Evolutionary conservation across 2,888 invertebrate species (phyloP).

Genomic region (Chirona hameri): DNA sequence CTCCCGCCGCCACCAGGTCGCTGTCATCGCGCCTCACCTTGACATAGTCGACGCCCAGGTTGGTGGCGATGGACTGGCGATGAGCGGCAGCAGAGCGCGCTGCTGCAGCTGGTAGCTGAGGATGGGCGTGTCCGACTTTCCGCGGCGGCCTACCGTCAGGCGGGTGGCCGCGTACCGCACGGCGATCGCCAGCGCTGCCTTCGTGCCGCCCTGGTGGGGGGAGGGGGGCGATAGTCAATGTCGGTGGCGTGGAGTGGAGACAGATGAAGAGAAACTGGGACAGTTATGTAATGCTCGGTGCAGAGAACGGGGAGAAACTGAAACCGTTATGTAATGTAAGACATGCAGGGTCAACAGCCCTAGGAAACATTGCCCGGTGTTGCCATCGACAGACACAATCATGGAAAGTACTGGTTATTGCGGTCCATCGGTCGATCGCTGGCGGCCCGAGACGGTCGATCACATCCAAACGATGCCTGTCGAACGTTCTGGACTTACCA

Average conservation of each 20-base stretch:
- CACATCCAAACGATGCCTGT: too few relatives aligned
- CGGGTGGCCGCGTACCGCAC: slow-evolving; percentile 41
- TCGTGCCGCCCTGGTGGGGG: slow-evolving; percentile 38
- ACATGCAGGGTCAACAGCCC: too few relatives aligned
- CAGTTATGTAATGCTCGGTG: background rate
- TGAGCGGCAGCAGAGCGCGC: slow-evolving; percentile 41
- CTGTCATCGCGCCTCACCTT: slow-evolving; percentile 35
- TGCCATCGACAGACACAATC: too few relatives aligned
- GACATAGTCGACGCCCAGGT: slow-evolving; percentile 41
- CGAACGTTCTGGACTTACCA: too few relatives aligned
- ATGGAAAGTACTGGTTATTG: too few relatives aligned
- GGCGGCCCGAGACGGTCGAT: too few relatives aligned
- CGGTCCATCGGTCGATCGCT: too few relatives aligned
- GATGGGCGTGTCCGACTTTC: slow-evolving; percentile 42
- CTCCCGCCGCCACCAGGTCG: background rate
- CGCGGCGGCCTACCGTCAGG: slow-evolving; percentile 41
- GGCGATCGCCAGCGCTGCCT: slow-evolving; percentile 41
- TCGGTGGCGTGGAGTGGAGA: background rate
- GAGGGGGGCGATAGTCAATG: too few relatives aligned
- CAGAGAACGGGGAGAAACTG: too few relatives aligned
- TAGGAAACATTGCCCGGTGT: too few relatives aligned
- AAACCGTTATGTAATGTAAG: too few relatives aligned
- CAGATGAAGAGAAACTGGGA: too few relatives aligned
- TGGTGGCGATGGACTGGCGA: slow-evolving; percentile 41
- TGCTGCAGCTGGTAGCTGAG: slow-evolving; percentile 42